phyloP scores from a whole-genome alignment of 1,140 invertebrate species.

The Penaeus chinensis region DNA sequence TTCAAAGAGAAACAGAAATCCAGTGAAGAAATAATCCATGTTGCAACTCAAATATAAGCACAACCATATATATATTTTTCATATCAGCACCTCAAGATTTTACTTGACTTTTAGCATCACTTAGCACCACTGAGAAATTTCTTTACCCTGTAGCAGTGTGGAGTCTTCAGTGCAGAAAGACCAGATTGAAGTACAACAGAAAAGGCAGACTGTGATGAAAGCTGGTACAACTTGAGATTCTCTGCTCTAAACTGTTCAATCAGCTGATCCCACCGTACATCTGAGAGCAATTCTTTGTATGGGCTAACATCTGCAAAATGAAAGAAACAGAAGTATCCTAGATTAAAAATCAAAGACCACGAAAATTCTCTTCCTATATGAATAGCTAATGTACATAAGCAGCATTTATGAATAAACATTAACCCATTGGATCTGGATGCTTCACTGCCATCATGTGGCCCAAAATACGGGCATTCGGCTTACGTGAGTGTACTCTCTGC shows the following conservation, averaged over 20 bases:
- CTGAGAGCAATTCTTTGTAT: conserved; percentile 78
- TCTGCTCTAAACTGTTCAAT: conserved; percentile 92
- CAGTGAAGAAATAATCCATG: too few relatives aligned
- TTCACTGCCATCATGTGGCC: too few relatives aligned
- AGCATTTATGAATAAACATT: too few relatives aligned
- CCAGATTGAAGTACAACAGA: conserved; percentile 92
- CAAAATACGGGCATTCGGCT: too few relatives aligned
- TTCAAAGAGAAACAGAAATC: too few relatives aligned
- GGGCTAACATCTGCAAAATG: conserved; percentile 70
- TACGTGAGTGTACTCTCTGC: too few relatives aligned
- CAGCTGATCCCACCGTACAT: conserved; percentile 82
- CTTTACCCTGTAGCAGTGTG: conserved; percentile 70
- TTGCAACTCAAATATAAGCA: too few relatives aligned
- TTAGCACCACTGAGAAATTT: neutral
- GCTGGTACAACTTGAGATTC: conserved; percentile 93
- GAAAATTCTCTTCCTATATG: neutral
- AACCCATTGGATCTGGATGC: too few relatives aligned
- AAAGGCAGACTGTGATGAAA: conserved; percentile 91
- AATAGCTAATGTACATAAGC: too few relatives aligned
- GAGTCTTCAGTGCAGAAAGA: conserved; percentile 94
- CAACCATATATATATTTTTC: too few relatives aligned
- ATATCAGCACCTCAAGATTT: too few relatives aligned
- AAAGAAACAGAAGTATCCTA: neutral
- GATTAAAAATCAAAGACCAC: neutral
- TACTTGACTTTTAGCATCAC: too few relatives aligned